Evolutionary conservation across 2,113 vertebrate species (phyloP), one percentile per base, ranked within the genome.

Genomic region (Arvicanthis niloticus): DNA sequence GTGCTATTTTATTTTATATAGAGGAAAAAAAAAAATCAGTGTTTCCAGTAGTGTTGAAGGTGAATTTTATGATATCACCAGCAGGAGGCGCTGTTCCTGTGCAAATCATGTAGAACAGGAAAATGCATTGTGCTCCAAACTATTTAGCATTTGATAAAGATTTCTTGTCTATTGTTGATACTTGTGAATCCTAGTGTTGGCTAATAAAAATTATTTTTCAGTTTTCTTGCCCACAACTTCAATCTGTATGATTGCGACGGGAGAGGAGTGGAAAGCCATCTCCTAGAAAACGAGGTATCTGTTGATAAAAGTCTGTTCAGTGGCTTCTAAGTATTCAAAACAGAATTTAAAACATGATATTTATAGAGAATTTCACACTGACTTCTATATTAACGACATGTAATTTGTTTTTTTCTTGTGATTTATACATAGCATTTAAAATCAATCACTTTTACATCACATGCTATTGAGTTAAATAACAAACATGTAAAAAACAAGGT

Each of bases 11-110:
- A 58, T 89, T 96, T 96, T 94, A 31, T 13, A 45, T 29, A 45
- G 15, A 0, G 31, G 13, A 7, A 37, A 68, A 5, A 40, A 81
- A 24, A 90, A 91, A 21, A 70, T 97, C 58, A 97, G 90, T 26
- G 11, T 67, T 85, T 92, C 92, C 88, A 92, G 81, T 92, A 86
- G 1, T 81, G 89, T 97, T 95, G 76, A 91, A 91, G 95, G 96
- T 90, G 62, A 84, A 97, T 34, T 96, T 96, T 91, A 95, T 88
- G 51, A 93, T 92, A 42, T 75, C 42, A 68, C 78, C 96, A 96
- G 96, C 97, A 95, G 97, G 97, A 97, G 96, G 86, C 94, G 34
- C 88, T 97, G 95, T 93, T 96, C 94, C 15, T 88, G 40, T 88
- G 78, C 73, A 96, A 96, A 95, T 91, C 68, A 60, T 26, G 67